Base-by-base conservation (phyloP, 2,797 vertebrate genomes). In the Neoniphon sammara region DNA sequence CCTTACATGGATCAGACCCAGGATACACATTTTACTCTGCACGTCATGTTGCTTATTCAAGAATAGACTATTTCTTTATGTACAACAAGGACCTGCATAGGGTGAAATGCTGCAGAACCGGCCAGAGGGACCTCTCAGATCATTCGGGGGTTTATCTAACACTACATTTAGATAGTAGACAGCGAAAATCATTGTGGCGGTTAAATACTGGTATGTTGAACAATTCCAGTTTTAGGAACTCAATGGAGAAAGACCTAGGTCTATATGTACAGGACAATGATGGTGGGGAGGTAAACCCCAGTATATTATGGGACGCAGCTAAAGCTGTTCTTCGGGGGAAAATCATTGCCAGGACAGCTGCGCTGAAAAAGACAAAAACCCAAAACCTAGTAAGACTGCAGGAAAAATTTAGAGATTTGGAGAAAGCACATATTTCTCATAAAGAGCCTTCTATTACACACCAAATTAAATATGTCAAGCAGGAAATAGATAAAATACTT, bases 261-360 rank as follows among this genome's bases (percentile, higher is more conserved):
- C n/a, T 49, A 14, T 64, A 64, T 2, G 1, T 56, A 5, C 25
- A 56, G 20, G 42, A 64, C 0, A 64, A 57, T 18, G 0, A n/a
- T n/a, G n/a, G n/a, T n/a, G n/a, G n/a, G 1, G 46, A 64, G 1
- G 49, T 42, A 47, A 64, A 60, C 20, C 66, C 47, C 1, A 60
- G 44, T 20, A 47, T 55, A 4, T 0, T 71, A 36, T 67, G 50
- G 50, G 73, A 75, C 1, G 50, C 64, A 54, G 55, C 55, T 21
- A 66, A 74, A 74, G 63, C 62, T 18, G 17, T 73, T 36, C 61
- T 73, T 12, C 9, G 49, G 21, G 39, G 64, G 36, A 62, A 68
- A 7, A 68, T 62, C 7, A 68, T 75, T 2, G 39, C 64, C 5
- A 75, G 39, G 17, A 39, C 39, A 18, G 21, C 50, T 4, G 21